Evolutionary conservation across 2,797 vertebrate genomes (phyloP), one percentile per base, ranked within the genome.

Genomic region (Apodemus agrarius): DNA sequence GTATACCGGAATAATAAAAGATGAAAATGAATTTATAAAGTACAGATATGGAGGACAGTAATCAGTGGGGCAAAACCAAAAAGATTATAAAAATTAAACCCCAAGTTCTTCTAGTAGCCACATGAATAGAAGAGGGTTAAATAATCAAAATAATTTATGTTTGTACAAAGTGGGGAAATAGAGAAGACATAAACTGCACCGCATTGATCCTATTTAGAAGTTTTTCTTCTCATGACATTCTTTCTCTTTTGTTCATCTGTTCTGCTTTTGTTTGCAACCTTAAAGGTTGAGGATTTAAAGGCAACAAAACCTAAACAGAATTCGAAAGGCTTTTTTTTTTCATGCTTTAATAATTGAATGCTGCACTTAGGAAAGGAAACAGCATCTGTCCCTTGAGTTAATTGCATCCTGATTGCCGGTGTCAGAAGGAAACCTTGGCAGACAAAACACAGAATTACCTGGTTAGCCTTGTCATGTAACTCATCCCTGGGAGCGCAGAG

Each of bases 391-490:
- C 61, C 72, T 90, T 83, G 61, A 95, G 57, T 96, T 95, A 93
- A 40, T 96, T 93, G 91, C 83, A 84, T 0, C 0, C 12, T 97
- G 49, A 81, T 97, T 98, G 96, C 46, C 75, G 40, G 17, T 92
- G 87, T 97, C 61, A 31, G 90, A 89, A 96, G 67, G 84, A 97
- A 91, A 78, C 75, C 89, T 75, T 65, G 85, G 76, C 0, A 98
- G 97, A 98, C 96, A 98, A 98, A 98, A 98, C 85, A 97, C 82
- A 87, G 96, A 93, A 92, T 98, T 97, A 98, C 96, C 98, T 98
- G 94, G 85, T 65, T 94, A 96, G 74, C 95, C 96, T 98, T 96
- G 43, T 97, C 96, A 43, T 78, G 34, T n/a, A 95, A 89, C 78
- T 85, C 69, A 86, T 91, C 72, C 40, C 89, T 74, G 65, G 1